phyloP scores from a whole-genome alignment of 2,113 vertebrate species.

The Herpetotheres cachinnans region DNA sequence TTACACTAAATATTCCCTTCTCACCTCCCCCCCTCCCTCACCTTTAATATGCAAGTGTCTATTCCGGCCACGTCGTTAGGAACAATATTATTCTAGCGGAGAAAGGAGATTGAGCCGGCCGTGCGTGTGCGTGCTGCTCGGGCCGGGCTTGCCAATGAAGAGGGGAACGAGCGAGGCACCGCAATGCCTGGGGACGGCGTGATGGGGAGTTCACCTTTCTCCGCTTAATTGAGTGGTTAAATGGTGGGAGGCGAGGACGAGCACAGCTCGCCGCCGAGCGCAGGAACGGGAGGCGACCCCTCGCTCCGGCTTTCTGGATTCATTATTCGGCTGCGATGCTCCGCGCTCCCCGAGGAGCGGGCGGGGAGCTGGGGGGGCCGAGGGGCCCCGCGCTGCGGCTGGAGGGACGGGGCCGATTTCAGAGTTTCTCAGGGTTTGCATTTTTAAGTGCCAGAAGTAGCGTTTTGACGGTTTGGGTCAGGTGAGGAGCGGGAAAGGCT shows the following conservation, averaged over 20 bases:
- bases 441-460: background rate
- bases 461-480: background rate
- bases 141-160: slow-evolving; percentile 78
- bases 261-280: slow-evolving; percentile 6
- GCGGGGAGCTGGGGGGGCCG: background rate
- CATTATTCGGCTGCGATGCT: background rate
- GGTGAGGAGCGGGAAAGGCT: background rate
- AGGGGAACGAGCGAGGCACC: slow-evolving; percentile 62
- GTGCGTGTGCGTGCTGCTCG: slow-evolving; percentile 77
- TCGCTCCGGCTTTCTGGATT: slow-evolving; percentile 5
- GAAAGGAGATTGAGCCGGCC: slow-evolving; percentile 65
- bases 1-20: slow-evolving; percentile 75
- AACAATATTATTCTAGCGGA: slow-evolving; percentile 81
- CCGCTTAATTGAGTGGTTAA: slow-evolving; percentile 55
- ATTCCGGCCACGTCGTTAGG: slow-evolving; percentile 89
- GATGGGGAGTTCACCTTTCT: slow-evolving; percentile 45
- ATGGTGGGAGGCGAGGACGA: slow-evolving; percentile 27
- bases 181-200: slow-evolving; percentile 57
- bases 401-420: background rate
- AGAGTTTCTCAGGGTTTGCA: background rate
- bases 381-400: background rate
- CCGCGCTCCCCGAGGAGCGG: background rate
- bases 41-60: slow-evolving; percentile 80
- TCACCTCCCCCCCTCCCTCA: slow-evolving; percentile 64
- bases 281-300: slow-evolving; percentile 1